These are phyloP conservation scores for Monochamus saltuarius DNA, from an alignment of 1,140 invertebrate genomes.

Conservation along the genomic window DNA sequence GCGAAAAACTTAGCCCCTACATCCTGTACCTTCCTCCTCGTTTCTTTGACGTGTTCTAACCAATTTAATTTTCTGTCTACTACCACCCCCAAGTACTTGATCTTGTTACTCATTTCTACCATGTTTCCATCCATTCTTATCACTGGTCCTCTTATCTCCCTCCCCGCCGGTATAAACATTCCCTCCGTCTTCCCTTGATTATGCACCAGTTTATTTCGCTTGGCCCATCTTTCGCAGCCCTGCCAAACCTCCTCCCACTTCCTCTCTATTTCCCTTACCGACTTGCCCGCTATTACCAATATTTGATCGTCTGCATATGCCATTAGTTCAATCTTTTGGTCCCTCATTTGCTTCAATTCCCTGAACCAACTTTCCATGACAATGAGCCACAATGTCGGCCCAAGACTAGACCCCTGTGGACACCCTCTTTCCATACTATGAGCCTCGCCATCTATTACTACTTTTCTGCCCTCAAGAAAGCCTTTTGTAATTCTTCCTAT, in stretches of 20 bases:
- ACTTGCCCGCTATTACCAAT: no score
- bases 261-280: no score
- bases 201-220: conserved; percentile 16
- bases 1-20: conserved; percentile 7
- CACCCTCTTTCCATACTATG: no score
- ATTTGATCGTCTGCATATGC: no score
- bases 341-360: not conserved
- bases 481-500: no score
- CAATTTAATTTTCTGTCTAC: conserved; percentile 23
- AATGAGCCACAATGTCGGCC: conserved; percentile 9
- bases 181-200: conserved; percentile 29
- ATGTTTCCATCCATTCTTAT: no score
- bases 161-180: conserved; percentile 19
- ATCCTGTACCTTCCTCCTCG: conserved; percentile 5
- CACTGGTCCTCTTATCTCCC: not conserved
- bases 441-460: no score
- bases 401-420: conserved; percentile 19
- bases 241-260: conserved; percentile 16
- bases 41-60: conserved; percentile 23
- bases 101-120: not conserved
- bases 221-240: conserved; percentile 6
- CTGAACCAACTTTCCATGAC: not conserved
- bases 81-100: conserved; percentile 26
- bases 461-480: no score
- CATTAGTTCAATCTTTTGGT: no score